A percentile compares a stretch with the other conserved stretches of the same genome.
These are phyloP conservation scores for Branchellion lobata DNA, from an alignment of 2,888 invertebrate genomes.

Conservation along the genomic window DNA sequence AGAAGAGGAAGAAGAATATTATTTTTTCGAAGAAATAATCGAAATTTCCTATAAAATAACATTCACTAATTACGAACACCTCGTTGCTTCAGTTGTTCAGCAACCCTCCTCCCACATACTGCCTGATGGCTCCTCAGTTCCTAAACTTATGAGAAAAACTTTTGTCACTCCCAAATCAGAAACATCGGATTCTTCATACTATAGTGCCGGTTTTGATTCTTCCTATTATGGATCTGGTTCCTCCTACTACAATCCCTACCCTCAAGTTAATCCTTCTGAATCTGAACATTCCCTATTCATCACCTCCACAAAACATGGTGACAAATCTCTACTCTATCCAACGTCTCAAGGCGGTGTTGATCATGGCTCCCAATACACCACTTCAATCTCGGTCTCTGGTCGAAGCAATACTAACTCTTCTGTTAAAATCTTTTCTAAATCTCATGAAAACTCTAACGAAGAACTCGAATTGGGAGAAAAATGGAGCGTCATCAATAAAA, in stretches of 20 bases:
- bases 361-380: no score
- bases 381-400: no score
- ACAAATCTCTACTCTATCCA: background rate
- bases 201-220: no score
- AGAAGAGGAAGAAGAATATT: background rate
- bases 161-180: background rate
- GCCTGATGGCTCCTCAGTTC: background rate
- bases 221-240: no score
- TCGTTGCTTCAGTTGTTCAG: background rate
- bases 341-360: no score
- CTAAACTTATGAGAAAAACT: background rate
- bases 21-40: constrained; percentile 18
- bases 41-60: constrained; percentile 5
- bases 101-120: background rate
- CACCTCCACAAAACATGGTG: background rate
- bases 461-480: constrained; percentile 41
- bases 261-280: background rate
- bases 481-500: constrained; percentile 33
- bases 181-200: background rate
- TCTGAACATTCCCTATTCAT: background rate
- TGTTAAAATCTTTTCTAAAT: no score
- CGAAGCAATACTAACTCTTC: no score
- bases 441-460: background rate
- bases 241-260: no score
- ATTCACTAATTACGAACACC: background rate